phyloP scores from a whole-genome alignment of 2,113 vertebrate genomes.

The Takifugu flavidus region DNA sequence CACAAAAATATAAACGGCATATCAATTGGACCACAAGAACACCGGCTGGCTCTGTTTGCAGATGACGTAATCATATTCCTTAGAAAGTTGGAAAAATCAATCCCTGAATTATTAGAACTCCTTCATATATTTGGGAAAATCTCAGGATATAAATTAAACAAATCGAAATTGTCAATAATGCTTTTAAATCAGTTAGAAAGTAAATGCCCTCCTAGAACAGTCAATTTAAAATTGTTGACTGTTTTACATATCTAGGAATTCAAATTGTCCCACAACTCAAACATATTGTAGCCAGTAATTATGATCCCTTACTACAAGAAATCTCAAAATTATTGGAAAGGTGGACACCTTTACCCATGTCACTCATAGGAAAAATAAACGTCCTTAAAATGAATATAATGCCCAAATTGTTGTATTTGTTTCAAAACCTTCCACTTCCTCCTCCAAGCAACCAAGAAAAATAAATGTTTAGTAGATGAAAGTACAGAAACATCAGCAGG shows the following conservation, averaged over 20 bases:
- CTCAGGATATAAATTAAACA: conserved; percentile 1
- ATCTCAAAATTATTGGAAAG: neutral
- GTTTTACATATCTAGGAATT: neutral
- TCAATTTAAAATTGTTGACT: neutral
- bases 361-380: conserved; percentile 6
- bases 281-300: neutral
- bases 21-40: neutral
- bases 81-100: neutral
- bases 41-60: neutral
- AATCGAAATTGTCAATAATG: neutral
- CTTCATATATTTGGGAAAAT: neutral
- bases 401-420: neutral
- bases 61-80: neutral
- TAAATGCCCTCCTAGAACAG: neutral
- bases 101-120: neutral
- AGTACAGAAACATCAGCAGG: neutral
- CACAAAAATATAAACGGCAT: neutral
- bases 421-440: conserved; percentile 1
- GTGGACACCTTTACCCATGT: neutral
- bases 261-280: neutral
- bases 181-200: neutral
- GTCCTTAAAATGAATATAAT: conserved; percentile 6
- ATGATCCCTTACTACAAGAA: neutral
- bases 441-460: neutral
- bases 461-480: neutral